Base-by-base conservation (phyloP, 1,140 invertebrate species). In the Ceratitis capitata region DNA sequence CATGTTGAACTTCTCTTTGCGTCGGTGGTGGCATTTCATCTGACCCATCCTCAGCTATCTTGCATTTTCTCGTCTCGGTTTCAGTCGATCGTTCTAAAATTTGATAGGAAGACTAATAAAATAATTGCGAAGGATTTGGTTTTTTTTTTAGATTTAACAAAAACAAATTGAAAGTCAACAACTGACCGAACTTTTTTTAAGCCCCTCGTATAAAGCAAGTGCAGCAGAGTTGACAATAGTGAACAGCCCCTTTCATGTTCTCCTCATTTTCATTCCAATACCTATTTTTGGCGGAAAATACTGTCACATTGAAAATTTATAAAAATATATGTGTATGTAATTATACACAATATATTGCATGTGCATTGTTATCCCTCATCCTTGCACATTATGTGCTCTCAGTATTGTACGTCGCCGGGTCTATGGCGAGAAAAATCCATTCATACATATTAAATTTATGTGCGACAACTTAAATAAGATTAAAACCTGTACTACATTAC, bases 401-500 rank as follows among this genome's bases (percentile, higher is more conserved):
- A 56, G 10, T 56, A n/a, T 23, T 23, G n/a, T 6, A 23, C 51
- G 23, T 56, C 19, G 23, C 19, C 23, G 51, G 51, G 51, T 23
- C 23, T 47, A 6, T 56, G n/a, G 58, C 58, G 58, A 23, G 26
- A 61, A 61, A 69, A 35, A 3, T n/a, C 61, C 32, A 35, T 39
- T 32, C 29, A 32, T 12, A 61, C 51, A 32, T 61, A 61, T 32
- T 69, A 35, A 39, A 69, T 29, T 69, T 35, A 69, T 69, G 61
- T 69, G 39, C 29, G 10, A 64, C 61, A 69, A 69, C 29, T 69
- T 69, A 69, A 39, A 69, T 69, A 69, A 69, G 61, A 69, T 69
- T 69, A 69, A 69, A 69, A 19, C 29, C 16, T 69, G 61, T 69
- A 19, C 29, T 35, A 19, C 32, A 29, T 69, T n/a, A 32, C 61